Evolutionary conservation across 2,113 vertebrate species (phyloP).

Genomic region (Rostratula benghalensis): DNA sequence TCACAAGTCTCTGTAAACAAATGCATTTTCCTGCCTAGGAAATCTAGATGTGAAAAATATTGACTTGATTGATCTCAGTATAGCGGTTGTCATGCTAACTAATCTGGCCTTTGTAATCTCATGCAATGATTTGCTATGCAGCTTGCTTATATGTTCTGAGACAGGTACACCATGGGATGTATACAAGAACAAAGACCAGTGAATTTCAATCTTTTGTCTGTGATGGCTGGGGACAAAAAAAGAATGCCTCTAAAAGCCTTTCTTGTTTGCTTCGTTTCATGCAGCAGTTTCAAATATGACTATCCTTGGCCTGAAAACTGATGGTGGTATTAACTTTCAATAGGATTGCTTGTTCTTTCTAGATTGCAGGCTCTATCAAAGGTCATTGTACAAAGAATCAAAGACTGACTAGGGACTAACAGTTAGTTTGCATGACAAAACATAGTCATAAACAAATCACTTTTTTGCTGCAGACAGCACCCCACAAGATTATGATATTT

Average conservation of each 20-base stretch:
- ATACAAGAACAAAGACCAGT: background rate
- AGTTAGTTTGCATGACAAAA: background rate
- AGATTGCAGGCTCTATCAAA: background rate
- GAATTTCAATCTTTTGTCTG: background rate
- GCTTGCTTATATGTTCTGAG: background rate
- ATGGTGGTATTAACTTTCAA: background rate
- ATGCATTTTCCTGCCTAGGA: background rate
- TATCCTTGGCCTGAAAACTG: background rate
- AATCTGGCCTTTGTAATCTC: background rate
- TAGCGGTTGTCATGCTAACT: background rate
- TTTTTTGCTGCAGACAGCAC: background rate
- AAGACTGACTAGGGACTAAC: background rate
- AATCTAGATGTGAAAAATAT: background rate
- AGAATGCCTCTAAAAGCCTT: background rate
- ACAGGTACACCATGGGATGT: background rate
- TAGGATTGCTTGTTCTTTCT: background rate
- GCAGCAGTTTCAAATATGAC: background rate
- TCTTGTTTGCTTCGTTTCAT: background rate
- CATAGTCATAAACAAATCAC: background rate
- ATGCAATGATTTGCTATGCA: background rate
- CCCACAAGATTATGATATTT: background rate
- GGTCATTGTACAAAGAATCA: background rate
- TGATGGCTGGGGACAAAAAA: background rate
- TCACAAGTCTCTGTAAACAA: background rate
- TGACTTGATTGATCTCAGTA: background rate